Base-by-base conservation (phyloP, 2,888 invertebrate species). In the Rotaria magnacalcarata region DNA sequence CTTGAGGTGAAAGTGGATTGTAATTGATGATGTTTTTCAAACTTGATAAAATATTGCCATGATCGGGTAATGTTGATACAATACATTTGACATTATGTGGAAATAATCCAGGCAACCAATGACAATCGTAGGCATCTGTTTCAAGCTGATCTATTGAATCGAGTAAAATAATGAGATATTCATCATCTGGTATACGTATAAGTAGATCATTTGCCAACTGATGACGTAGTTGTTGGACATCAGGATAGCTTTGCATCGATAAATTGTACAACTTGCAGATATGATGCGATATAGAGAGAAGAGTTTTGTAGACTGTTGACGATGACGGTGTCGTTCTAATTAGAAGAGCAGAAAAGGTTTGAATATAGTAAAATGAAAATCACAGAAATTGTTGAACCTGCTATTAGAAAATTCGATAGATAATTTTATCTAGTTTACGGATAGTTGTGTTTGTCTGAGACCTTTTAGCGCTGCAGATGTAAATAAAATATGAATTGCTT, bases 41-140 rank as follows among this genome's bases (percentile, higher is more conserved):
- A 54, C 87, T 87, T 6, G 88, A 87, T 10, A 89, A 87, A 24
- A 90, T 88, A 34, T 88, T 87, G 54, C 89, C 88, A 47, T 88
- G 85, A n/a, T 87, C 87, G n/a, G 86, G 86, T 27, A 86, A 41
- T 27, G 86, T 75, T 56, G 86, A 86, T 19, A 84, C 84, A 47
- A 86, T 86, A 24, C 84, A 50, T 84, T 86, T 86, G 4, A 86
- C 86, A 86, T 86, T 86, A 0, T 2, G 5, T 4, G 67, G 58
- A 27, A 85, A 86, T 11, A 14, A 8, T 27, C 1, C 21, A 24
- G 67, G 41, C 21, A 84, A 34, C 86, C 86, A 86, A 19, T 84
- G 34, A 52, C 84, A 84, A 58, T 41, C 43, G 67, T 86, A 86
- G 21, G 41, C 54, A 27, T 41, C 75, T 21, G 74, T 21, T 21